Conservation (phyloP, 2,888 invertebrate species). For the Zaprionus obscuricornis region DNA sequence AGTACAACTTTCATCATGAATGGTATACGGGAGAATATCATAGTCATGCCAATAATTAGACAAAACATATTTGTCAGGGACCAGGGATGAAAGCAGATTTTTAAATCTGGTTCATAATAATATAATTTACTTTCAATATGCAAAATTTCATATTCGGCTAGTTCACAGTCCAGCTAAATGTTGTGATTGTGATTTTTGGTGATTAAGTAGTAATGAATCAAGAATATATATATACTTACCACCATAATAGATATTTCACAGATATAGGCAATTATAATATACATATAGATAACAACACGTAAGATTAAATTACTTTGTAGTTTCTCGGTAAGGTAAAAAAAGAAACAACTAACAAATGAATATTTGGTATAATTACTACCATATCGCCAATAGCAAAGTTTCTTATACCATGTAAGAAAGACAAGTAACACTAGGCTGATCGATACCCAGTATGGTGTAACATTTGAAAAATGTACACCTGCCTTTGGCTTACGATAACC, state of each 20-base stretch:
- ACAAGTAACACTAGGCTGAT: too few relatives aligned
- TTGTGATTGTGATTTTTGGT: not conserved
- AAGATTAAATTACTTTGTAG: constrained; percentile 87
- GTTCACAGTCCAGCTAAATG: constrained; percentile 26
- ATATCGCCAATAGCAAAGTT: constrained; percentile 88
- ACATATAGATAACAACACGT: constrained; percentile 87
- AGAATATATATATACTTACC: constrained; percentile 21
- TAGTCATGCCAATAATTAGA: constrained; percentile 86
- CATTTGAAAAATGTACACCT: too few relatives aligned
- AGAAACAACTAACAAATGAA: constrained; percentile 6
- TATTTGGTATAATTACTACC: constrained; percentile 83
- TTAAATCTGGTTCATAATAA: constrained; percentile 24
- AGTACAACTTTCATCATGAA: constrained; percentile 89
- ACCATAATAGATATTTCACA: constrained; percentile 73
- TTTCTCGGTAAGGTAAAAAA: constrained; percentile 79
- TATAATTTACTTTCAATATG: constrained; percentile 45
- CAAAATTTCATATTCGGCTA: constrained; percentile 23
- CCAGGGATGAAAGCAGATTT: constrained; percentile 79
- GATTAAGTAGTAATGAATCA: not conserved
- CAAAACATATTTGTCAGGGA: constrained; percentile 85
- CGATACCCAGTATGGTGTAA: too few relatives aligned
- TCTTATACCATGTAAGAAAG: constrained; percentile 90
- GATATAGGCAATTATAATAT: constrained; percentile 87
- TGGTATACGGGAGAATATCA: constrained; percentile 92
- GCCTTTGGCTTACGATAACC: not conserved